Percentiles rank a stretch among this genome's conserved stretches.
Evolutionary conservation across 2,888 invertebrate species (phyloP).

Genomic region (Tipula confusa): DNA sequence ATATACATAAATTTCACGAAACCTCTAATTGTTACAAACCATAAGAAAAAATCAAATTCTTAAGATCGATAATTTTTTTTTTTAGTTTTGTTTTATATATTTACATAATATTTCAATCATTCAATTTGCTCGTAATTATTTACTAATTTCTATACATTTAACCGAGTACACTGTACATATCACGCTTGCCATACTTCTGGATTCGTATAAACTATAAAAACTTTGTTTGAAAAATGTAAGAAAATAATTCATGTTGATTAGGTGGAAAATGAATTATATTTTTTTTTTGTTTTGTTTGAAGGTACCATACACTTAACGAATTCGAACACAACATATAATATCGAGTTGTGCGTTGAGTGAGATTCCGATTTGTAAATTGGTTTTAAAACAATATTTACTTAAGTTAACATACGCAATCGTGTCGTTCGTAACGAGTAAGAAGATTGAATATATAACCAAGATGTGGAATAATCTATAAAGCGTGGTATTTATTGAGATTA

Average conservation of each 20-base stretch:
- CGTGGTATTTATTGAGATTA: not conserved
- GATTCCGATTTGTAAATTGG: not conserved
- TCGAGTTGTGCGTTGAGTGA: not conserved
- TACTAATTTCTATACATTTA: not conserved
- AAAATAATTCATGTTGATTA: constrained; percentile 12
- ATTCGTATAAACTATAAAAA: not conserved
- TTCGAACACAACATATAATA: not conserved
- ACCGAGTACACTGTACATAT: not conserved
- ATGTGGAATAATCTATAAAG: not conserved
- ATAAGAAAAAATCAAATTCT: not conserved
- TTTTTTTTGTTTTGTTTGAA: not conserved
- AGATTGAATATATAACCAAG: not conserved
- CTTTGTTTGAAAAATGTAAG: not conserved
- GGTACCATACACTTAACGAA: not conserved
- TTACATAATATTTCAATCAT: constrained; percentile 20
- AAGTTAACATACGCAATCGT: not conserved
- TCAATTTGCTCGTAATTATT: not conserved
- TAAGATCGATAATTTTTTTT: not conserved
- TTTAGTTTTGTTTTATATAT: not conserved
- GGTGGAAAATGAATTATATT: not conserved
- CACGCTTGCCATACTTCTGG: not conserved
- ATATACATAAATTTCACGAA: not conserved
- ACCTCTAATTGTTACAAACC: not conserved
- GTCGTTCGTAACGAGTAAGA: not conserved
- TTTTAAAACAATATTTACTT: not conserved